Conservation (phyloP, 2,888 invertebrate genomes). For the Pandemis corylana region DNA sequence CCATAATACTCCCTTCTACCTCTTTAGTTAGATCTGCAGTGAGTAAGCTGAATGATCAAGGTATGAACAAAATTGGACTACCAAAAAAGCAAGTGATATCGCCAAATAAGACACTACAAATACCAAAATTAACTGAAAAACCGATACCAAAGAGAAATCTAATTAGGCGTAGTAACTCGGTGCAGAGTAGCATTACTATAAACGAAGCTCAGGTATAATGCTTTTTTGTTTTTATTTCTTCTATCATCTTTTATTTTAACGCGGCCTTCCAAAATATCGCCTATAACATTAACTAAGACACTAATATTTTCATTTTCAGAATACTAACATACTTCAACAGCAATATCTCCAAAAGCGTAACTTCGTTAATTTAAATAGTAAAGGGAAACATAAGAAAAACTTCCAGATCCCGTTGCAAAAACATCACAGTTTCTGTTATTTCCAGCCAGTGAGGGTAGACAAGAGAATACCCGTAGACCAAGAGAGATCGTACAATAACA, state of each 20-base stretch:
- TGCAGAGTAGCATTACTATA: conserved; percentile 69
- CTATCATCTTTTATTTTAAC: conserved; percentile 47
- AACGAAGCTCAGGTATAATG: conserved; percentile 78
- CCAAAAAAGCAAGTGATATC: conserved; percentile 77
- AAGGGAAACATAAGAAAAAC: conserved; percentile 85
- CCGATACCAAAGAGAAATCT: conserved; percentile 79
- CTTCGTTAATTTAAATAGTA: conserved; percentile 81
- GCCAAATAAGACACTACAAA: conserved; percentile 80
- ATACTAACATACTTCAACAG: conserved; percentile 85
- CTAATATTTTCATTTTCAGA: conserved; percentile 81
- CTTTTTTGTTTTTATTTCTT: conserved; percentile 59
- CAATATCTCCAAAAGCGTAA: conserved; percentile 85
- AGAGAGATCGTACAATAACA: conserved; percentile 76
- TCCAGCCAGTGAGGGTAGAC: conserved; percentile 87
- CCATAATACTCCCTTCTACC: conserved; percentile 73
- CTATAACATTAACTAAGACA: conserved; percentile 67
- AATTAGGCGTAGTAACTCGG: conserved; percentile 77
- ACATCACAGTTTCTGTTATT: conserved; percentile 88
- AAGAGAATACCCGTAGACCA: conserved; percentile 82
- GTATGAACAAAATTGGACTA: conserved; percentile 71
- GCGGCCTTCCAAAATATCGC: conserved; percentile 47
- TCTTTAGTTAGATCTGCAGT: conserved; percentile 77
- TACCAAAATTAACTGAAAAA: conserved; percentile 80
- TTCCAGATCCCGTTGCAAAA: conserved; percentile 87
- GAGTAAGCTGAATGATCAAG: conserved; percentile 73